phyloP scores from a whole-genome alignment of 2,888 invertebrate species.

The Eumacrocentrus americanus region DNA sequence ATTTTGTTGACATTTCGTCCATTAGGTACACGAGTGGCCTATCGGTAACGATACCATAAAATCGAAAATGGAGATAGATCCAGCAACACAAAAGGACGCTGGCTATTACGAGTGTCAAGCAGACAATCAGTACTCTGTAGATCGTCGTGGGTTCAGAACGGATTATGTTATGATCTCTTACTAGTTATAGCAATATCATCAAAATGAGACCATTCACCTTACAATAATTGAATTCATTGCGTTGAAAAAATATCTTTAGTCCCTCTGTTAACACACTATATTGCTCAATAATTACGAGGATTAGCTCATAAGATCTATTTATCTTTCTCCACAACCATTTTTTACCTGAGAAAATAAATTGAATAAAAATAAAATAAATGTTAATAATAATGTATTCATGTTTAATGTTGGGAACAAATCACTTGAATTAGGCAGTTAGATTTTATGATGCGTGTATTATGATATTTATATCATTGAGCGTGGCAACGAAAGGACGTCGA shows the following conservation, averaged over 20 bases:
- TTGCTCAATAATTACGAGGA: too few species aligned
- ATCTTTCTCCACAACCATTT: too few species aligned
- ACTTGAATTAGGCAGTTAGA: background rate
- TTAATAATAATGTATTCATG: too few species aligned
- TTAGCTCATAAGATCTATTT: too few species aligned
- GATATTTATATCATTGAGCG: background rate
- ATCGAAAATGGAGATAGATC: constrained; percentile 77
- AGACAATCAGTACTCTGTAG: constrained; percentile 74
- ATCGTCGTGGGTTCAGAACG: constrained; percentile 71
- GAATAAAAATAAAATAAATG: background rate
- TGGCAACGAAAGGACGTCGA: background rate
- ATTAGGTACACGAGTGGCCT: constrained; percentile 71
- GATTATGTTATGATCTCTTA: constrained; percentile 68
- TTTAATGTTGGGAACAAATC: too few species aligned
- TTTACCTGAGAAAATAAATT: background rate
- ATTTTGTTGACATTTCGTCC: too few species aligned
- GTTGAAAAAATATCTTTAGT: too few species aligned
- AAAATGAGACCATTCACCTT: too few species aligned
- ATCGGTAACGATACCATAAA: constrained; percentile 71
- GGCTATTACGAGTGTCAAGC: constrained; percentile 77
- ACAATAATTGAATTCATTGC: too few species aligned
- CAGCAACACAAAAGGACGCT: constrained; percentile 75
- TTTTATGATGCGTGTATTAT: constrained; percentile 3
- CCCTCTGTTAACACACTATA: too few species aligned
- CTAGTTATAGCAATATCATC: constrained; percentile 42